phyloP scores from a whole-genome alignment of 2,888 invertebrate species.

The Eristalis intricaria region DNA sequence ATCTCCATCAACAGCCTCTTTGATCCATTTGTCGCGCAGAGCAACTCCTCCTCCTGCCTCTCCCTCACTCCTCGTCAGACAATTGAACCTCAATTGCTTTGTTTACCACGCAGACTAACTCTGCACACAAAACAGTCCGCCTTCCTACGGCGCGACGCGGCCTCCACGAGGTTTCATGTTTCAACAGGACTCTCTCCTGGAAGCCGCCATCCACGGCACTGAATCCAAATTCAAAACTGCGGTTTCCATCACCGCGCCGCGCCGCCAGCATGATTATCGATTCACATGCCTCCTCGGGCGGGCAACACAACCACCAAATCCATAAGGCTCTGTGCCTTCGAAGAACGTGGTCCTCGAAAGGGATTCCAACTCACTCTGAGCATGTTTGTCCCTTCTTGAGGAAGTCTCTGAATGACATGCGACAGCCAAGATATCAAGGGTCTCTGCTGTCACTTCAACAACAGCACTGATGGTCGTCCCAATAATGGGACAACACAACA shows the following conservation, averaged over 20 bases:
- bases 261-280: slow-evolving; percentile 38
- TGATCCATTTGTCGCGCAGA: not conserved
- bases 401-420: slow-evolving; percentile 68
- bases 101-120: slow-evolving; percentile 46
- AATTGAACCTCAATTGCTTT: slow-evolving; percentile 43
- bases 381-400: slow-evolving; percentile 50
- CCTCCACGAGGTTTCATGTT: slow-evolving; percentile 57
- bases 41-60: not conserved
- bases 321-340: slow-evolving; percentile 43
- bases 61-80: not conserved
- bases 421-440: slow-evolving; percentile 71
- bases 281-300: slow-evolving; percentile 1
- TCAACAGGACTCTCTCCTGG: slow-evolving; percentile 4
- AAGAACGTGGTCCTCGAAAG: slow-evolving; percentile 24
- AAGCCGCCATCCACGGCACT: not conserved
- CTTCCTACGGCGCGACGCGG: slow-evolving; percentile 4
- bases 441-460: slow-evolving; percentile 63
- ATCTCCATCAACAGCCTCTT: not conserved
- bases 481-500: slow-evolving; percentile 51
- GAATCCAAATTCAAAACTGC: slow-evolving; percentile 31
- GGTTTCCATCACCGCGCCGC: slow-evolving; percentile 15
- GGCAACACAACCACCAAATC: slow-evolving; percentile 16
- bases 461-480: slow-evolving; percentile 37
- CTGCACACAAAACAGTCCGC: slow-evolving; percentile 63
- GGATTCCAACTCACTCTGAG: slow-evolving; percentile 26